Conservation (phyloP, 2,888 invertebrate species). For the Erpobdella octoculata region DNA sequence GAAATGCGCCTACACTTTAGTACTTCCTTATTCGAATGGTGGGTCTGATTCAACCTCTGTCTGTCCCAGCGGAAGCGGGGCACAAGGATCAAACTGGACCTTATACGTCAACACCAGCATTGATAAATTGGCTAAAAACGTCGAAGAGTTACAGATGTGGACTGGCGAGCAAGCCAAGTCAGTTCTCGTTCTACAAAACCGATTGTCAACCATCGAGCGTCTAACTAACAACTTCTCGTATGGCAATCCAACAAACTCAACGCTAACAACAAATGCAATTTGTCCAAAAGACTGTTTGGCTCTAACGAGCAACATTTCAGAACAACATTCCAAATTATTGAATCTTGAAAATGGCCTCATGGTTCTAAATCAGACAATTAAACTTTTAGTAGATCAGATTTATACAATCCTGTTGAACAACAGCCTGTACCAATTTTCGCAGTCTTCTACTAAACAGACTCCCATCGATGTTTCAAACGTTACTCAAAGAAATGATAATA, state of each 20-base stretch:
- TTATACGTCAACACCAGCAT: neutral
- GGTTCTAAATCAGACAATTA: neutral
- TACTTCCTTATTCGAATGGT: slow-evolving; percentile 23
- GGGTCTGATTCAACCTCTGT: neutral
- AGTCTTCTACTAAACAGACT: no score
- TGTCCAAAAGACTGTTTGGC: neutral
- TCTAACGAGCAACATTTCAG: neutral
- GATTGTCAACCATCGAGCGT: neutral
- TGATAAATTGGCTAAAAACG: neutral
- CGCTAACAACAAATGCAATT: neutral
- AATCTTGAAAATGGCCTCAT: neutral
- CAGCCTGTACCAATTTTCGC: no score
- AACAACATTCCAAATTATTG: neutral
- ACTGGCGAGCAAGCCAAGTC: neutral
- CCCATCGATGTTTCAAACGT: no score
- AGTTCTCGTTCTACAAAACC: neutral
- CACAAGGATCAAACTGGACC: neutral
- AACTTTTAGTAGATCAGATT: neutral
- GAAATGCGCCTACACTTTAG: slow-evolving; percentile 36
- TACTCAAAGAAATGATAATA: no score
- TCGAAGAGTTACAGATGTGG: neutral
- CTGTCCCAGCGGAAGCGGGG: neutral
- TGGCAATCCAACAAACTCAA: no score
- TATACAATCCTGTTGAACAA: neutral
- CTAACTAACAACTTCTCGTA: no score